phyloP scores from a whole-genome alignment of 2,797 vertebrate genomes.

The Typhlichthys subterraneus region DNA sequence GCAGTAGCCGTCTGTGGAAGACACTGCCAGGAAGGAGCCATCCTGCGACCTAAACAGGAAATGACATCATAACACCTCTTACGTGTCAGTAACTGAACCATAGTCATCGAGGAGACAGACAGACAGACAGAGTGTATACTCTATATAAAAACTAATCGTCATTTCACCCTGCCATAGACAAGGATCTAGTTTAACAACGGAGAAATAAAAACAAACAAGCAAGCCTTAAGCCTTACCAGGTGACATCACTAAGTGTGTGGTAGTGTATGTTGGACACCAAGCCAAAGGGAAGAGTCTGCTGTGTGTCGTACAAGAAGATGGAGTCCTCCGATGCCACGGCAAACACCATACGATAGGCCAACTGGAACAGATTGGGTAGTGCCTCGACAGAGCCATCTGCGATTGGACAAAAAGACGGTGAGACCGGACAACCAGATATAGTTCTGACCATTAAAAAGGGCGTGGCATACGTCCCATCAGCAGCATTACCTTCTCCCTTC shows the following conservation, averaged over 20 bases:
- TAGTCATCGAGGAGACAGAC: not conserved
- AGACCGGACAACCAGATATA: not conserved
- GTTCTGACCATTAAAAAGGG: not conserved
- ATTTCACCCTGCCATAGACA: not conserved
- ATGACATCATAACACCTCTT: constrained; percentile 7
- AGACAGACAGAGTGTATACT: not conserved
- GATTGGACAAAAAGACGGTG: not conserved
- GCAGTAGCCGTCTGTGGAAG: constrained; percentile 97
- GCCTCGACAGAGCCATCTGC: constrained; percentile 75
- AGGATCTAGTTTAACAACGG: not conserved
- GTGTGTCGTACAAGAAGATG: constrained; percentile 91
- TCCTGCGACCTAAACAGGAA: constrained; percentile 86
- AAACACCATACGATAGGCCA: constrained; percentile 94
- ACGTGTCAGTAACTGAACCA: not conserved
- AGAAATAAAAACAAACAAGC: not conserved
- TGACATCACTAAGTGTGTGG: constrained; percentile 95
- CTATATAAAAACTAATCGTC: not conserved
- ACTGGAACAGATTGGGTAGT: constrained; percentile 76
- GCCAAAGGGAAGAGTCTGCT: constrained; percentile 92
- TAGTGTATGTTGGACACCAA: constrained; percentile 96
- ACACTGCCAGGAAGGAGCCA: constrained; percentile 91
- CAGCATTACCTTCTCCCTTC: constrained; percentile 69
- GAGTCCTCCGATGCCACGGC: constrained; percentile 97
- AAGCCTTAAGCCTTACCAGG: constrained; percentile 79
- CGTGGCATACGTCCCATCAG: too few relatives aligned